These are phyloP conservation scores for Babylonia areolata DNA, from an alignment of 1,140 invertebrate genomes.

Conservation along the genomic window DNA sequence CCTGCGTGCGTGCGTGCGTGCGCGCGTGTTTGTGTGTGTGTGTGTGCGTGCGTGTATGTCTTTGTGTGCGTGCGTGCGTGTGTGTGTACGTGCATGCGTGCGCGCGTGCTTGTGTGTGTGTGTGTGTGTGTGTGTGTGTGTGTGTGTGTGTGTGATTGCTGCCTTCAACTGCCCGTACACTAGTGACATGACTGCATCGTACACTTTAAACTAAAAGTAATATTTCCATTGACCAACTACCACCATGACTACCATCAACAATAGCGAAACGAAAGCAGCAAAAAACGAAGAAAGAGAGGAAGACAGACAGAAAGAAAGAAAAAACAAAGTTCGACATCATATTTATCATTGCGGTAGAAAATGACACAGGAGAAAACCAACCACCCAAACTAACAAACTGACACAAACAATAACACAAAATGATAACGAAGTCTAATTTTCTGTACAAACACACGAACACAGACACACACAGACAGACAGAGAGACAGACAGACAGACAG, in stretches of 20 bases:
- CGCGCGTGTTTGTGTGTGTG: too few species aligned
- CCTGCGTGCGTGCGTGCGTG: too few species aligned
- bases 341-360: neutral
- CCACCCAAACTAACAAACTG: too few species aligned
- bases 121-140: constrained; percentile 17
- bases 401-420: too few species aligned
- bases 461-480: neutral
- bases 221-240: neutral
- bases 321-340: neutral
- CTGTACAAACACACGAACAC: neutral
- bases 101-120: constrained; percentile 11
- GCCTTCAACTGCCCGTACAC: too few species aligned
- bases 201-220: too few species aligned
- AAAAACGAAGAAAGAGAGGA: neutral
- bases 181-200: too few species aligned
- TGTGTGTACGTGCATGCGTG: neutral
- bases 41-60: neutral
- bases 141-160: too few species aligned
- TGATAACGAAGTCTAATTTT: neutral
- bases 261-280: neutral
- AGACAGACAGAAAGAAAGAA: neutral
- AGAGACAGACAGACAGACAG: neutral
- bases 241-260: neutral
- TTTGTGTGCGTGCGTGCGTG: neutral
- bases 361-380: too few species aligned